These are phyloP conservation scores for Ditylenchus weischeri DNA, from an alignment of 2,888 invertebrate genomes.

Conservation along the genomic window DNA sequence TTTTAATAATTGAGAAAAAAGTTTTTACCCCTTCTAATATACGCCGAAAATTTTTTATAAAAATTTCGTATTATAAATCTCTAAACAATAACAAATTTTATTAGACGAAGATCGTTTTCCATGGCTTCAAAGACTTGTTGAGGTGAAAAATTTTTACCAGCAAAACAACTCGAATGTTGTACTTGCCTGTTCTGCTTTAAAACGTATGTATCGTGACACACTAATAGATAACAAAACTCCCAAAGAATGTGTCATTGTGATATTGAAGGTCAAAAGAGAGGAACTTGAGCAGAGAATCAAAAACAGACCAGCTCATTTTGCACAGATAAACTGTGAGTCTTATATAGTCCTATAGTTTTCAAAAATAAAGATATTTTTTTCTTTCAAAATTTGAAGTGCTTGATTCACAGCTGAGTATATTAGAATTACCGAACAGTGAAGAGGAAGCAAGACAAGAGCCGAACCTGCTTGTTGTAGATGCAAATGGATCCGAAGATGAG, in stretches of 20 bases:
- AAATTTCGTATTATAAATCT: background rate
- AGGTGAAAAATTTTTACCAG: slow-evolving; percentile 12
- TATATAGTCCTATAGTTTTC: no score
- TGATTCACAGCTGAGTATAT: slow-evolving; percentile 29
- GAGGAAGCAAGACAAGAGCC: slow-evolving; percentile 11
- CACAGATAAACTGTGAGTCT: slow-evolving; percentile 17
- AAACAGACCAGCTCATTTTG: slow-evolving; percentile 28
- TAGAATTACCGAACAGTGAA: slow-evolving; percentile 29
- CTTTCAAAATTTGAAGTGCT: slow-evolving; percentile 16
- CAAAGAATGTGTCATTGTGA: slow-evolving; percentile 14
- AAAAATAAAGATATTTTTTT: no score
- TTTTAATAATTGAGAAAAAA: no score
- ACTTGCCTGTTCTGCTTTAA: slow-evolving; percentile 60
- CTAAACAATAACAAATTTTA: background rate
- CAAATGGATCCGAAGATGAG: slow-evolving; percentile 12
- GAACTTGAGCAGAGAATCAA: slow-evolving; percentile 22
- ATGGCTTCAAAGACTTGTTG: slow-evolving; percentile 19
- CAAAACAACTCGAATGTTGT: slow-evolving; percentile 18
- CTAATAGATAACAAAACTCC: slow-evolving; percentile 14
- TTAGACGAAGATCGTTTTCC: background rate
- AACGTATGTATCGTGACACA: slow-evolving; percentile 52
- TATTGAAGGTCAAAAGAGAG: slow-evolving; percentile 16
- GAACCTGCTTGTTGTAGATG: slow-evolving; percentile 15
- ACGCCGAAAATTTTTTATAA: no score
- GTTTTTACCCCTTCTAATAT: no score